phyloP scores from a whole-genome alignment of 1,140 invertebrate species.

The Eriocheir sinensis region DNA sequence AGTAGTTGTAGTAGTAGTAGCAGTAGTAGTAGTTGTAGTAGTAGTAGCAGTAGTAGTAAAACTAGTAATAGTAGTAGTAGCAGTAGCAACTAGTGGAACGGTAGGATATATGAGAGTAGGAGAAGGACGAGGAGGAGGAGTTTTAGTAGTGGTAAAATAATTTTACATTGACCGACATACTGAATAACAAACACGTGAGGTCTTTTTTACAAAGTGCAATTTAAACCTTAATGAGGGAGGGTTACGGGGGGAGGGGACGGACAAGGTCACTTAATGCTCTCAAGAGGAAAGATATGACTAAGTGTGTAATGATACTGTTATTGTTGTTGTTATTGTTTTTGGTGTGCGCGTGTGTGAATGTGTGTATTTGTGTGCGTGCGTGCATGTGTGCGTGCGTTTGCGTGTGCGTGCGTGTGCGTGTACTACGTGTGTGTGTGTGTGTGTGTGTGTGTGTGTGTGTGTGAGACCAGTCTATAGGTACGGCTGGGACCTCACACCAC shows the following conservation, averaged over 20 bases:
- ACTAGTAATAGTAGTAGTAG: background rate
- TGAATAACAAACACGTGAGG: no score
- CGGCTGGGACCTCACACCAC: no score
- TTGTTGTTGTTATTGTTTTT: no score
- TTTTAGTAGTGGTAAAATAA: background rate
- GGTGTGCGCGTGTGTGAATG: background rate
- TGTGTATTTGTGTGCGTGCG: slow-evolving; percentile 26
- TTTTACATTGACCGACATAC: no score
- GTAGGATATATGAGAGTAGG: background rate
- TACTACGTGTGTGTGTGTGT: background rate
- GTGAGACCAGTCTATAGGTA: no score
- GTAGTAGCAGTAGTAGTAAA: background rate
- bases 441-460: no score
- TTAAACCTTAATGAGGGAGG: background rate
- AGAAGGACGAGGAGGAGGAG: background rate
- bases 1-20: no score
- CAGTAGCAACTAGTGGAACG: background rate
- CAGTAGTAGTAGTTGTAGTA: no score
- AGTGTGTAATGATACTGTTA: background rate
- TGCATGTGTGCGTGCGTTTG: slow-evolving; percentile 34
- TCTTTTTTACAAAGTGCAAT: no score
- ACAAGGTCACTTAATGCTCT: background rate
- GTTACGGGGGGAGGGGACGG: background rate
- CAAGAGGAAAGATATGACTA: background rate
- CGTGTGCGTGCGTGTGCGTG: slow-evolving; percentile 31